Evolutionary conservation across 2,888 invertebrate species (phyloP), one percentile per base, ranked within the genome.

Genomic region (Eupithecia centaureata): DNA sequence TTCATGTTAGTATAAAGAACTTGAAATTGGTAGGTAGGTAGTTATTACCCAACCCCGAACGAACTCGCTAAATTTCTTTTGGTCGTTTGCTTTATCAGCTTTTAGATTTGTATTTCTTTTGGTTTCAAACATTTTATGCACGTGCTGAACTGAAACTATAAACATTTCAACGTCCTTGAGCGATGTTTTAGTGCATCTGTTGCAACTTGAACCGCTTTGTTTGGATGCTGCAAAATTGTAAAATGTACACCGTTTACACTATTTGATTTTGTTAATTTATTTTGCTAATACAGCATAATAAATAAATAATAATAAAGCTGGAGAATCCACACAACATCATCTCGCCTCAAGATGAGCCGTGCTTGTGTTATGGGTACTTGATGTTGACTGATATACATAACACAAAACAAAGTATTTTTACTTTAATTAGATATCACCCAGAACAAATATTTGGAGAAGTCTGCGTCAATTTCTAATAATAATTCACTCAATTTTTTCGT

Each of bases 61-160:
- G 12, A 47, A 47, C 22, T 22, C 22, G 22, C 3, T 42, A 33
- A 33, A 62, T 18, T 60, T 60, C 57, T 22, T 54, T 60, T 47
- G 63, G 18, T 42, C n/a, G 42, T 47, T 54, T 12, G 42, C 33
- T 61, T 65, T 63, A 64, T 63, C 65, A 65, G 58, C 52, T 64
- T 61, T 57, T 18, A 28, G 28, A 35, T 27, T 27, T 30, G 33
- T 33, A 58, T 57, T 65, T 27, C n/a, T 30, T 56, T 56, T 56
- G 54, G 28, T 62, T 52, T 32, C 7, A 52, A 47, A 57, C 35
- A 61, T 28, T 52, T 52, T 58, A n/a, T 52, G 62, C 68, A 62
- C 68, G 58, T 61, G 32, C 54, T 27, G 54, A 10, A 30, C 10
- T 28, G 8, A 30, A 18, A 61, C 25, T 57, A 35, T 54, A 64